Evolutionary conservation across 2,797 vertebrate genomes (phyloP), one percentile per base, ranked within the genome.

Genomic region (Hozukius guyotensis): DNA sequence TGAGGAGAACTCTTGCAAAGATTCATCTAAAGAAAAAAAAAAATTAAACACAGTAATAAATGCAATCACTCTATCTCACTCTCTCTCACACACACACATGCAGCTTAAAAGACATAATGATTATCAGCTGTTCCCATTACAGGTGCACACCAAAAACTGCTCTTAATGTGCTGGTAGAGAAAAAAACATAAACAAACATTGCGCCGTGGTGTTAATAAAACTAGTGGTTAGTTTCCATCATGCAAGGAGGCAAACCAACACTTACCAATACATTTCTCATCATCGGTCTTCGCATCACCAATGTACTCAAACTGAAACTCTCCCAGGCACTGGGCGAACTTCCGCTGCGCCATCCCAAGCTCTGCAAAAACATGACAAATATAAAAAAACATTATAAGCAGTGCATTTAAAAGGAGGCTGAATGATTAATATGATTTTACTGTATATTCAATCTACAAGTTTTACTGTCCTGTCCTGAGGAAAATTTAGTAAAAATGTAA

Each of bases 291-390:
- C 1, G 98, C 99, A 73, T 99, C 99, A 0, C 99, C 99, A 1
- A 99, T 98, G 87, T 98, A 99, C 88, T 99, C 98, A 80, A 99
- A 99, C 64, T 97, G 97, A 82, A 99, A 99, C 74, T 99, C 98
- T 77, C 97, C 96, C 69, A 99, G 95, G 55, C 97, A 98, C 77
- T 97, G 97, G 5, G 99, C 98, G 80, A 99, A 99, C 94, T 99
- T 99, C 55, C 97, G 94, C 93, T 99, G 99, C 5, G 98, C 98
- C 89, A 97, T 91, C 22, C 96, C 97, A 55, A 99, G 96, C 88
- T 95, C 98, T 99, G 92, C 27, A 95, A 95, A 42, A 87, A 89
- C 64, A 79, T 12, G 2, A n/a, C 1, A 75, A 75, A 70, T 53
- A 57, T 34, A 60, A 3, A 38, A 18, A 66, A 4, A 3, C 3